Percentiles rank a stretch among this genome's conserved stretches.
These are phyloP conservation scores for Calliopsis andreniformis DNA, from an alignment of 1,140 invertebrate genomes.

Conservation along the genomic window DNA sequence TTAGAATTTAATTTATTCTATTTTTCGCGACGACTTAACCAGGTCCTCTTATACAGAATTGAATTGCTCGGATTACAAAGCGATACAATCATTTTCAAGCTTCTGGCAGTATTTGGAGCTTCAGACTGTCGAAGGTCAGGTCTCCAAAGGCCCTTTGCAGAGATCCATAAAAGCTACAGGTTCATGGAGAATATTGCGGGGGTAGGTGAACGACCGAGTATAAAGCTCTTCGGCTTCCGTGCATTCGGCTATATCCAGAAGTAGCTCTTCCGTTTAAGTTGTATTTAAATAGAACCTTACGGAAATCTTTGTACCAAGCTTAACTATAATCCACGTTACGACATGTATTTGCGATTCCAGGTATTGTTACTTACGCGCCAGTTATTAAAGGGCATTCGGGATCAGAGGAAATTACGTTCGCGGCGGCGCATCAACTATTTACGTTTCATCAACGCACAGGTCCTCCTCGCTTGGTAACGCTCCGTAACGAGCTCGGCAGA, in stretches of 20 bases:
- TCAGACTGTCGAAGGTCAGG: constrained; percentile 42
- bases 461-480: neutral
- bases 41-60: neutral
- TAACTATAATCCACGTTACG: constrained; percentile 8
- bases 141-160: constrained; percentile 15
- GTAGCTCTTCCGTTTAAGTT: neutral
- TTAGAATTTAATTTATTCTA: no score
- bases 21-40: constrained; percentile 25
- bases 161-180: constrained; percentile 53
- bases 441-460: constrained; percentile 23
- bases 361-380: constrained; percentile 20
- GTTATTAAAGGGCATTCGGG: constrained; percentile 32
- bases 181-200: constrained; percentile 49
- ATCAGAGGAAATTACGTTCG: constrained; percentile 40
- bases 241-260: constrained; percentile 12
- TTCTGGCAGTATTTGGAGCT: constrained; percentile 47
- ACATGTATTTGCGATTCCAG: neutral
- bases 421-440: constrained; percentile 31
- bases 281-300: constrained; percentile 19
- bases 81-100: no score
- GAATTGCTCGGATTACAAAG: neutral
- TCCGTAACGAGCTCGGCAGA: neutral
- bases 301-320: constrained; percentile 18
- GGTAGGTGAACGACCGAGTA: constrained; percentile 7
- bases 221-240: constrained; percentile 26